These are phyloP conservation scores for Chrysotoxum bicinctum DNA, from an alignment of 2,888 invertebrate genomes.

Conservation along the genomic window DNA sequence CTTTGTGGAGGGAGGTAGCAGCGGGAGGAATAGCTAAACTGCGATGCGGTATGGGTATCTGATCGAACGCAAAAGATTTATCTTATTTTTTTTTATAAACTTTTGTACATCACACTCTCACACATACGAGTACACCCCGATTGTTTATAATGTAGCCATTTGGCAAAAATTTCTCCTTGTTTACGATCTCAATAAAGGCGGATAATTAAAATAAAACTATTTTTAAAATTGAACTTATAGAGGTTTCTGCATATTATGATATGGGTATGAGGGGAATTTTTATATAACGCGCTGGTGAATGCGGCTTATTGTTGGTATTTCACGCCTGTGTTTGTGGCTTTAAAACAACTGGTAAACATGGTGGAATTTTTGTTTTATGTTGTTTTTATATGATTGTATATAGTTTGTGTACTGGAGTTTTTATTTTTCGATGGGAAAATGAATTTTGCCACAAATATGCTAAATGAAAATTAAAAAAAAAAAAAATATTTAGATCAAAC, in stretches of 20 bases:
- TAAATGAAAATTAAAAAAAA: no score
- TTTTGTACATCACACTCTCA: neutral
- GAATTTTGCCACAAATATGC: no score
- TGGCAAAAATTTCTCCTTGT: conserved; percentile 16
- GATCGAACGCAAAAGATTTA: conserved; percentile 9
- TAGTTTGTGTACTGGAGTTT: neutral
- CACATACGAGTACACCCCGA: neutral
- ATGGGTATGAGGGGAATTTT: conserved; percentile 16
- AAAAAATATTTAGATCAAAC: no score
- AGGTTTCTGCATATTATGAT: neutral
- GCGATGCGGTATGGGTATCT: neutral
- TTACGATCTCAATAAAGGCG: conserved; percentile 39
- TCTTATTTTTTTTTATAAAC: neutral
- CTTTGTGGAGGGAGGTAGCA: neutral
- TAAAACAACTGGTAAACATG: conserved; percentile 38
- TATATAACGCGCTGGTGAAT: conserved; percentile 23
- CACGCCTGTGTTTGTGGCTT: conserved; percentile 60
- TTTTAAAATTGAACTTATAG: conserved; percentile 7
- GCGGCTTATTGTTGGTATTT: conserved; percentile 40
- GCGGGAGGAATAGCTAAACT: neutral
- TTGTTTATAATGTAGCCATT: conserved; percentile 25
- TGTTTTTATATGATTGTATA: neutral
- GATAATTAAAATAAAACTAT: conserved; percentile 54
- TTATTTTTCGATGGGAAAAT: neutral
- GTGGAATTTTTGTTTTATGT: conserved; percentile 27